Percentiles rank a stretch among this genome's conserved stretches.
phyloP scores from a whole-genome alignment of 1,140 invertebrate genomes.

The Araneus ventricosus region DNA sequence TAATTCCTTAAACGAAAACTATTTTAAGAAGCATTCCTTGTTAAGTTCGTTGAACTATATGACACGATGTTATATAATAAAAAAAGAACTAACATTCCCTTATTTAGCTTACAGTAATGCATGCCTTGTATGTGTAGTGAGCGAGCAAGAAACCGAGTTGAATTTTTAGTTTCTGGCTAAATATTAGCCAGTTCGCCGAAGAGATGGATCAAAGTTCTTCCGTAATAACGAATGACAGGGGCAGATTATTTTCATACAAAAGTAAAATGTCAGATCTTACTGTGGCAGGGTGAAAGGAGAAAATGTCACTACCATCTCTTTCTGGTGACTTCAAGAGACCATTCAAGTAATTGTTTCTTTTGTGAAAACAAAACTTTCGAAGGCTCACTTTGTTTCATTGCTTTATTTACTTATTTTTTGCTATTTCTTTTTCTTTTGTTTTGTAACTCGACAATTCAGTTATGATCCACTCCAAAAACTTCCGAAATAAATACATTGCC shows the following conservation, averaged over 20 bases:
- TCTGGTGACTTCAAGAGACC: not conserved
- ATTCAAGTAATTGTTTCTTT: conserved; percentile 58
- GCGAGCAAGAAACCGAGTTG: not conserved
- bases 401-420: not conserved
- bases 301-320: not conserved
- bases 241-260: not conserved
- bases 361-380: conserved; percentile 26
- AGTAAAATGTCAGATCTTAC: not conserved
- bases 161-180: not conserved
- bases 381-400: not conserved
- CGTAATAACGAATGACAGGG: not conserved
- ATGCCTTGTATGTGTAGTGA: too few relatives aligned
- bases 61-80: not conserved
- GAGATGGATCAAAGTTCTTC: not conserved
- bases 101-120: too few relatives aligned
- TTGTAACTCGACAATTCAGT: conserved; percentile 39
- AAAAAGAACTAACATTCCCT: too few relatives aligned
- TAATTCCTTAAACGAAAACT: not conserved
- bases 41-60: not conserved
- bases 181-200: not conserved
- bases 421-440: not conserved
- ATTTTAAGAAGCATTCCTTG: not conserved
- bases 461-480: conserved; percentile 46
- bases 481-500: conserved; percentile 44
- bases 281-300: not conserved